Conservation (phyloP, 2,113 vertebrate species). For the Xiphorhynchus elegans region DNA sequence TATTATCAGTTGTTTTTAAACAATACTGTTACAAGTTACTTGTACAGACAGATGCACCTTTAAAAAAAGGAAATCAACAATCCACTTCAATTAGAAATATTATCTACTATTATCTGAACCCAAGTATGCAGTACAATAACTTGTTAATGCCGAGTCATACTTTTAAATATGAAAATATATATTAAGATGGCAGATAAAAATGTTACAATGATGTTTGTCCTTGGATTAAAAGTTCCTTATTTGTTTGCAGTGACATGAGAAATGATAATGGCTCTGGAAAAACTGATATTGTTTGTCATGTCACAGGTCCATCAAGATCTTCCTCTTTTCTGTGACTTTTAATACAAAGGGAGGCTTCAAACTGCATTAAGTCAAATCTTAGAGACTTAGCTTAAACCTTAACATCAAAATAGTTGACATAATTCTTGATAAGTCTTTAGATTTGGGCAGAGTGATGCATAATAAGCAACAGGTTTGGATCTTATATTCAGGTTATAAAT, state of each 20-base stretch:
- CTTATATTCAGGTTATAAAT: not conserved
- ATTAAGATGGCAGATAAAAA: constrained; percentile 35
- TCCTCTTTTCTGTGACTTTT: constrained; percentile 22
- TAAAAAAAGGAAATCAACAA: not conserved
- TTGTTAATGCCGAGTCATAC: not conserved
- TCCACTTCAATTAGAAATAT: not conserved
- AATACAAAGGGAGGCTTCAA: constrained; percentile 24
- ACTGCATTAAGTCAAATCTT: not conserved
- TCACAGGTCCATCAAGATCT: constrained; percentile 10
- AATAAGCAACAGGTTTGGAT: not conserved
- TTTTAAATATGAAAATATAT: constrained; percentile 26
- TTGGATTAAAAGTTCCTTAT: constrained; percentile 55
- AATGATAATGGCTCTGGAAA: constrained; percentile 36
- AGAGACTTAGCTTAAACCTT: constrained; percentile 8
- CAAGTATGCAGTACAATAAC: not conserved
- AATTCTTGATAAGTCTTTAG: not conserved
- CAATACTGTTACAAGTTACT: not conserved
- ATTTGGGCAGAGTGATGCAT: not conserved
- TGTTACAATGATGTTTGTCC: constrained; percentile 5
- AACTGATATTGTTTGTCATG: constrained; percentile 46
- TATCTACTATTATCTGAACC: not conserved
- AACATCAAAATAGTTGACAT: constrained; percentile 28
- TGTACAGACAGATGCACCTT: not conserved
- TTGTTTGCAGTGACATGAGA: constrained; percentile 54
- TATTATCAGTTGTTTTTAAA: not conserved